Base-by-base conservation (phyloP, 2,888 invertebrate genomes). In the Trachelus tabidus region DNA sequence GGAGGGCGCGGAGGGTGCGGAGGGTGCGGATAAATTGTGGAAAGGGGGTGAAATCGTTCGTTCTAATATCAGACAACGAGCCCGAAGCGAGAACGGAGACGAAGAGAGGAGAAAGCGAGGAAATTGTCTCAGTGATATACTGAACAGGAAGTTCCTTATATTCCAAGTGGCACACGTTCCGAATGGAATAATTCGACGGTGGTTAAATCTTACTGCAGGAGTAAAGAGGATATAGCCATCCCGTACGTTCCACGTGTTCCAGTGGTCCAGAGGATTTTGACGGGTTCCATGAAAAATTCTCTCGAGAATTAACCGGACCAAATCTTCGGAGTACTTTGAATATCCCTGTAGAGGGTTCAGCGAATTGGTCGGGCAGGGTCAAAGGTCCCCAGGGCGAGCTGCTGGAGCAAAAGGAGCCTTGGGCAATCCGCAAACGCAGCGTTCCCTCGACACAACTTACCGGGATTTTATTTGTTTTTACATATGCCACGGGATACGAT, bases 391-490 rank as follows among this genome's bases (percentile, higher is more conserved):
- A 23, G 40, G 40, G 40, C 40, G 2, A 56, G 6, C 23, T 56
- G 40, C 40, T 56, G 71, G 12, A 15, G 33, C 31, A 3, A n/a
- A 69, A 71, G 31, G 31, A 33, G 87, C 89, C 88, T 37, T 82
- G 75, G 85, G 89, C 88, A 11, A 77, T 81, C 81, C 81, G 80
- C 40, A 40, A 40, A 79, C 78, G 34, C 78, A 75, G 30, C 78
- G 85, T 84, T 90, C 89, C 90, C 90, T 83, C 82, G 87, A 79
- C 89, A 83, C 87, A 87, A 87, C 88, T 90, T 89, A 88, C 85
- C 83, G 84, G 86, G 87, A 87, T 89, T 90, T 90, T 89, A 89
- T 89, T 89, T 85, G 86, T 87, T 90, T 90, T 89, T 89, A 86
- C 89, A 87, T 89, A 89, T 87, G 89, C 78, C 81, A 71, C 76